Conservation (phyloP, 2,797 vertebrate species). For the Columba guinea region DNA sequence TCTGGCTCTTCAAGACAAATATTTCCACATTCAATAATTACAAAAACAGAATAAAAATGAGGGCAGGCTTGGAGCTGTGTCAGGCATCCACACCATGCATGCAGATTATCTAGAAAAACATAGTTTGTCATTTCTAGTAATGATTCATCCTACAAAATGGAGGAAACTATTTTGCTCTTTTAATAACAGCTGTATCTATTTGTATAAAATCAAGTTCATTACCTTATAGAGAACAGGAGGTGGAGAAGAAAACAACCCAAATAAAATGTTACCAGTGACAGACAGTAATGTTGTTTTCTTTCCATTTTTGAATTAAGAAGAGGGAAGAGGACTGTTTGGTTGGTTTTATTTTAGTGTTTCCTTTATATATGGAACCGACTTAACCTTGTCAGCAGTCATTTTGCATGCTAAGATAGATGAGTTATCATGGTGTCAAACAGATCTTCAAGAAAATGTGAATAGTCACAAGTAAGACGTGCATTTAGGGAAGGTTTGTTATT, state of each 20-base stretch:
- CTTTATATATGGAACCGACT: background rate
- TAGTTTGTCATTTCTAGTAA: background rate
- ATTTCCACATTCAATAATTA: background rate
- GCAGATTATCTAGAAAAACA: background rate
- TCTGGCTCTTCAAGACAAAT: background rate
- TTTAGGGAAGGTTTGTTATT: background rate
- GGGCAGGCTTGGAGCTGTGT: background rate
- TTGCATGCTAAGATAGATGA: background rate
- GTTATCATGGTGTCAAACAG: background rate
- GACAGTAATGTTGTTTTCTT: conserved; percentile 33
- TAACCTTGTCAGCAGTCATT: background rate
- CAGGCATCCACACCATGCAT: background rate
- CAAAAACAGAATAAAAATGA: background rate
- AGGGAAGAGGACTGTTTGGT: background rate
- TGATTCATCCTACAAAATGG: background rate
- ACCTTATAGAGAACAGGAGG: background rate
- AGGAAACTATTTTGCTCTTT: background rate
- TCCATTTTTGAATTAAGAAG: conserved; percentile 5
- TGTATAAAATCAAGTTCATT: background rate
- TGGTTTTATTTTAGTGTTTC: background rate
- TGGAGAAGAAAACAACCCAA: background rate
- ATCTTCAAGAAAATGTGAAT: conserved; percentile 2
- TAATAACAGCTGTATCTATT: background rate
- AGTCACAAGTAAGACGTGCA: background rate
- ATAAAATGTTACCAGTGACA: background rate